Evolutionary conservation across 2,888 invertebrate genomes (phyloP).

Genomic region (Phymatocera aterrima): DNA sequence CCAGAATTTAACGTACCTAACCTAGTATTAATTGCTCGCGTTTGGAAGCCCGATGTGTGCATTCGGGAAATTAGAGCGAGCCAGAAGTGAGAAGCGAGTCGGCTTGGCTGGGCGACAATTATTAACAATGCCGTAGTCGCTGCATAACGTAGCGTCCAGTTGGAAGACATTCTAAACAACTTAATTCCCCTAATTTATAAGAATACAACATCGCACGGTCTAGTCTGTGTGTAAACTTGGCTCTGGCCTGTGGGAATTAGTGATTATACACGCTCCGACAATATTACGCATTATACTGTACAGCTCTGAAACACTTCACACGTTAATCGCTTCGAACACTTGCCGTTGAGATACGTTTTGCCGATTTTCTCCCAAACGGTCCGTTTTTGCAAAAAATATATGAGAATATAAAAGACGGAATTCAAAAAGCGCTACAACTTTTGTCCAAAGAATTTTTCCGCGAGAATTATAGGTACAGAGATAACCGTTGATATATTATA

Average conservation of each 20-base stretch:
- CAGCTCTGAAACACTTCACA: too few relatives aligned
- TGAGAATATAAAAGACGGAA: not conserved
- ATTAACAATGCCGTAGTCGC: not conserved
- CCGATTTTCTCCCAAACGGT: not conserved
- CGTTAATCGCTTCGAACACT: not conserved
- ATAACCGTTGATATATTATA: not conserved
- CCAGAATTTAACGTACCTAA: not conserved
- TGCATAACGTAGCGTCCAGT: too few relatives aligned
- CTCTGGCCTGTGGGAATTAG: not conserved
- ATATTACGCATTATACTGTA: too few relatives aligned
- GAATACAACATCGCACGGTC: not conserved
- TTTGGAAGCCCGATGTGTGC: not conserved
- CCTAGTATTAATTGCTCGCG: not conserved
- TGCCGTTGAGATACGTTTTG: not conserved
- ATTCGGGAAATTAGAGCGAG: slow-evolving; percentile 2
- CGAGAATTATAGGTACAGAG: not conserved
- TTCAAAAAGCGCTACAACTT: not conserved
- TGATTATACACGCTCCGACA: too few relatives aligned
- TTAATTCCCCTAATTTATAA: slow-evolving; percentile 30
- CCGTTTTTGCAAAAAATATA: not conserved
- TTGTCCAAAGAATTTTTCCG: not conserved
- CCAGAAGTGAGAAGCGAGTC: too few relatives aligned
- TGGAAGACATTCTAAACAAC: not conserved
- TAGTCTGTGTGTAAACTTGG: not conserved
- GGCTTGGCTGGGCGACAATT: not conserved